Evolutionary conservation across 2,113 vertebrate genomes (phyloP), one percentile per base, ranked within the genome.

Genomic region (Promerops cafer): DNA sequence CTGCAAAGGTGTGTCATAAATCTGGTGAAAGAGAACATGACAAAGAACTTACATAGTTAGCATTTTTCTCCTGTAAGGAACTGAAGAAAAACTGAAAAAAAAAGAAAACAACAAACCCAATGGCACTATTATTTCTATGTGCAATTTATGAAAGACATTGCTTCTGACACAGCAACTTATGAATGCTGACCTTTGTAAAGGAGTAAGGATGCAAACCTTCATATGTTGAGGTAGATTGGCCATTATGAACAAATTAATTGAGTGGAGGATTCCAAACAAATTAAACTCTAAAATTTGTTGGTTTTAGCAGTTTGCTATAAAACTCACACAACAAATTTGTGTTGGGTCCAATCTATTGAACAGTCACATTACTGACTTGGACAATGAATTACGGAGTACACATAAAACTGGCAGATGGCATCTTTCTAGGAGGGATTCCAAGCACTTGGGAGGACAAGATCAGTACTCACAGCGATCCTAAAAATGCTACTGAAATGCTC

Each of bases 1-100:
- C 89, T 91, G 61, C 70, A 92, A 94, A 92, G 66, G 54, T 65
- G 22, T 83, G n/a, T 64, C 68, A 84, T 94, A 96, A 97, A 96
- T 95, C 88, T 93, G 69, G 76, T 60, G 24, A 94, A 80, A 91
- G 50, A 88, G 87, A 90, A 52, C 30, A 59, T 39, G 87, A 81
- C 79, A 89, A 90, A 42, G 47, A 86, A 54, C 50, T 82, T 78
- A 60, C 2, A 1, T 72, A 68, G 76, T 71, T 96, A 78, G 45
- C 39, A 83, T 89, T 94, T 96, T 93, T 96, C 60, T 90, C 31
- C 90, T 76, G 56, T 37, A 70, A 95, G 57, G 37, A 28, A 33
- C 24, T 44, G 53, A 86, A 90, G n/a, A 56, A 85, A 93, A 89
- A 61, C 47, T 39, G 11, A 19, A 54, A 53, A 45, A 19, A 44